Conservation (phyloP, 2,797 vertebrate genomes). For the Liasis olivaceus region DNA sequence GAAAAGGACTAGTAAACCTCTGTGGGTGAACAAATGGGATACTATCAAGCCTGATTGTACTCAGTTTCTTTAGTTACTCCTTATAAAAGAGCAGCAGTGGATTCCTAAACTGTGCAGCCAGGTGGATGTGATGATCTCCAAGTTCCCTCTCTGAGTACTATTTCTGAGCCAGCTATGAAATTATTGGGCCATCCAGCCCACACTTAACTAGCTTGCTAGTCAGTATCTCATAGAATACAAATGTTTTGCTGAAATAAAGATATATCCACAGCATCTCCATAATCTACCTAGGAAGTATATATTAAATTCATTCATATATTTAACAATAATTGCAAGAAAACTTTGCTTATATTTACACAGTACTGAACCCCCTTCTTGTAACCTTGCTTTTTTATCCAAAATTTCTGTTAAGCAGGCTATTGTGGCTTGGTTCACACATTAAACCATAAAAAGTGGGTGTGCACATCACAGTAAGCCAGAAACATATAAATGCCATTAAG, state of each 20-base stretch:
- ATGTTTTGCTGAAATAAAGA: neutral
- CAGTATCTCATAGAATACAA: neutral
- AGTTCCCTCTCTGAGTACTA: no score
- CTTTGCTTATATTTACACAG: neutral
- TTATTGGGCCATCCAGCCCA: no score
- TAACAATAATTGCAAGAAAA: neutral
- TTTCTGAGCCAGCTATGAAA: no score
- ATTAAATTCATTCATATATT: neutral
- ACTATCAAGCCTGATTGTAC: neutral
- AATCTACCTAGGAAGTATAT: neutral
- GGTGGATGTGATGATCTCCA: no score
- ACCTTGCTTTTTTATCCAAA: neutral
- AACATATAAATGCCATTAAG: neutral
- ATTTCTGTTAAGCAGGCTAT: neutral
- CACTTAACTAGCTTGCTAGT: no score
- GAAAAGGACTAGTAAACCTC: neutral
- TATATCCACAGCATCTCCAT: neutral
- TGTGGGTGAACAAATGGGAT: neutral
- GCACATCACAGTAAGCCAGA: neutral
- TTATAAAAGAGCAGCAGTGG: no score
- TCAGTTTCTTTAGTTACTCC: no score
- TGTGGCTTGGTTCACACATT: neutral
- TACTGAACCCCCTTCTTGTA: neutral
- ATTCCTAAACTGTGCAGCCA: no score
- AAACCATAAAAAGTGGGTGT: neutral